Percentiles rank a stretch among this genome's conserved stretches.
phyloP scores from a whole-genome alignment of 2,797 vertebrate species.

The Oophaga sylvatica region DNA sequence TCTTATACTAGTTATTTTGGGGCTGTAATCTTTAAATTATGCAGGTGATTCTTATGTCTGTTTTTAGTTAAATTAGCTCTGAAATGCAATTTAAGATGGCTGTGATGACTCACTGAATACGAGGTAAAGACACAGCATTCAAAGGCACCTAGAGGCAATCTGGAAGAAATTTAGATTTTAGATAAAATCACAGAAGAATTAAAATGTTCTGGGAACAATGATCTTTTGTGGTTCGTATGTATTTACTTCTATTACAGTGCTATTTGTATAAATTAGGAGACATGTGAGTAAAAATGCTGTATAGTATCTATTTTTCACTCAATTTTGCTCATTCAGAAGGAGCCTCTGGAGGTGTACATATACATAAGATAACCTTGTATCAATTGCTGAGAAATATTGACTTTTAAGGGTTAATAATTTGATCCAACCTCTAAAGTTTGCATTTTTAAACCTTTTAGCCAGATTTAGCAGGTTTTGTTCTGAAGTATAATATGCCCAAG shows the following conservation, averaged over 20 bases:
- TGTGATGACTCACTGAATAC: not conserved
- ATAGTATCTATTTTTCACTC: not conserved
- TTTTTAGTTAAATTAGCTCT: not conserved
- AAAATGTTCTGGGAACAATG: conserved; percentile 6
- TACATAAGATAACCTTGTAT: not conserved
- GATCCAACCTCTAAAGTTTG: too few relatives aligned
- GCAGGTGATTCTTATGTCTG: not conserved
- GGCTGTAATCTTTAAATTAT: not conserved
- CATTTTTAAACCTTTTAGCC: too few relatives aligned
- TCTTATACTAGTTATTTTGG: not conserved
- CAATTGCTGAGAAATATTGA: not conserved
- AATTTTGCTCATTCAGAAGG: not conserved
- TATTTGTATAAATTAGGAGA: conserved; percentile 10
- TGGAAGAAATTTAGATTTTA: conserved; percentile 31
- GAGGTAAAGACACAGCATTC: not conserved
- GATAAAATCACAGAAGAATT: conserved; percentile 26
- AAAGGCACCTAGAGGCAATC: not conserved
- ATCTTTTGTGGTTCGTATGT: not conserved
- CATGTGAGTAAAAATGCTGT: not conserved
- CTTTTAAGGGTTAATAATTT: not conserved
- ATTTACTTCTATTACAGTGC: not conserved
- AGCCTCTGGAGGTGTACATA: not conserved
- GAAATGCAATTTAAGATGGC: not conserved
- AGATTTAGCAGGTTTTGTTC: too few relatives aligned
- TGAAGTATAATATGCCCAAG: too few relatives aligned